phyloP scores from a whole-genome alignment of 2,113 vertebrate genomes.

The Brevimyrus niger region DNA sequence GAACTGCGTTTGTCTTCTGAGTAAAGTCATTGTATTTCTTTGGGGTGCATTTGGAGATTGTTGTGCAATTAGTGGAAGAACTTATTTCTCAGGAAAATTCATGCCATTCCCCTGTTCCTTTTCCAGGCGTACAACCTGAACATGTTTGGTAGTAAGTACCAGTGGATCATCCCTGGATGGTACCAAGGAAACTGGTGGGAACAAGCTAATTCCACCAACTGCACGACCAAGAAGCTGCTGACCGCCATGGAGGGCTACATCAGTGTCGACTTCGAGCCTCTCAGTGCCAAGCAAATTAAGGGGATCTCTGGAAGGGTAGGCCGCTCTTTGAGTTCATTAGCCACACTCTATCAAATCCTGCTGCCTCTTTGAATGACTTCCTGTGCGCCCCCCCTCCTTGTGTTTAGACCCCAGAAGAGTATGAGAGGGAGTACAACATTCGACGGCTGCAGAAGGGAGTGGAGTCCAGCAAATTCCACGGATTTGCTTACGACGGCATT shows the following conservation, averaged over 20 bases:
- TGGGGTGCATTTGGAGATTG: not conserved
- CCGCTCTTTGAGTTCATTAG: conserved; percentile 15
- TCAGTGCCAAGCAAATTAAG: conserved; percentile 83
- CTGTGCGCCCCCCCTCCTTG: not conserved
- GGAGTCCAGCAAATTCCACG: conserved; percentile 95
- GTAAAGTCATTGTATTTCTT: not conserved
- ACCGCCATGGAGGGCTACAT: conserved; percentile 97
- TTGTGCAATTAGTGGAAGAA: not conserved
- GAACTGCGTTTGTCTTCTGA: not conserved
- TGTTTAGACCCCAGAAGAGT: conserved; percentile 87
- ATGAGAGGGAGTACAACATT: conserved; percentile 85
- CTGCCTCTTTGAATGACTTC: not conserved
- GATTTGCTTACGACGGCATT: conserved; percentile 96
- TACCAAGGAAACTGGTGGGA: conserved; percentile 98
- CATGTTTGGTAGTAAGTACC: conserved; percentile 97
- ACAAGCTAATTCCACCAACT: conserved; percentile 84
- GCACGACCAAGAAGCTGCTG: conserved; percentile 83
- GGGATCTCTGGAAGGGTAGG: conserved; percentile 95
- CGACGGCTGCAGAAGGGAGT: conserved; percentile 80
- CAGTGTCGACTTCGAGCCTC: conserved; percentile 94
- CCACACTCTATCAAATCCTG: not conserved
- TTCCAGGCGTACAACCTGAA: conserved; percentile 84
- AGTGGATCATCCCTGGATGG: conserved; percentile 99
- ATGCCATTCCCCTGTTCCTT: not conserved
- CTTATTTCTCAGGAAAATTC: not conserved